These are phyloP conservation scores for Eulimnadia texana DNA, from an alignment of 1,140 invertebrate species.

Conservation along the genomic window DNA sequence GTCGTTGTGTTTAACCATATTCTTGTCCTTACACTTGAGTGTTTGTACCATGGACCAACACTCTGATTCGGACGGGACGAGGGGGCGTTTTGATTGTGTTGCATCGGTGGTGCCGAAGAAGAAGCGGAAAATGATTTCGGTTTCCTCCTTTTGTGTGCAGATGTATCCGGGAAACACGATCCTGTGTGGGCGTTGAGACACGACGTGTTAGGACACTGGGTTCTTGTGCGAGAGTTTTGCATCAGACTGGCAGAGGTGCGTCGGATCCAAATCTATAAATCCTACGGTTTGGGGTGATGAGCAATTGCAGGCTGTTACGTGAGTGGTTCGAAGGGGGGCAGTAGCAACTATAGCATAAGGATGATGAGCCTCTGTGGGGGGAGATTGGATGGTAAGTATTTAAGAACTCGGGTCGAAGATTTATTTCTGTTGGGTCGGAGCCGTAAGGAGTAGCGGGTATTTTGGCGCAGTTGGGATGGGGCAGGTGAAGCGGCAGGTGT, in stretches of 20 bases:
- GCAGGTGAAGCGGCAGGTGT: neutral
- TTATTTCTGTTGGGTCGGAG: neutral
- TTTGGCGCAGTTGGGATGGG: neutral
- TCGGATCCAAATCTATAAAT: neutral
- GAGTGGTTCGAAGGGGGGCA: neutral
- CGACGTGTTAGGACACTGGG: neutral
- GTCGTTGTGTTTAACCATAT: neutral
- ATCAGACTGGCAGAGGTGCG: neutral
- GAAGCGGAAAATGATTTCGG: neutral
- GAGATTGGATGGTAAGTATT: neutral
- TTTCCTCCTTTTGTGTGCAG: neutral
- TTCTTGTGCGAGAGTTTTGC: neutral
- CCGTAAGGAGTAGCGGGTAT: neutral
- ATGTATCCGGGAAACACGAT: neutral
- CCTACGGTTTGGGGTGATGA: neutral
- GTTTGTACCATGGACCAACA: neutral
- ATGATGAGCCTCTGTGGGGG: neutral
- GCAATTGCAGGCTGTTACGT: neutral
- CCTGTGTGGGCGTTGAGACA: neutral
- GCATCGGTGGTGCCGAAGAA: neutral
- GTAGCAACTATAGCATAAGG: neutral
- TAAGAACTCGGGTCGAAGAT: neutral
- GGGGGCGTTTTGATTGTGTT: neutral
- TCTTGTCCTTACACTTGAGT: neutral
- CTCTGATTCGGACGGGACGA: neutral